Conservation (phyloP, 2,113 vertebrate genomes). For the Orthochromis indermauri region DNA sequence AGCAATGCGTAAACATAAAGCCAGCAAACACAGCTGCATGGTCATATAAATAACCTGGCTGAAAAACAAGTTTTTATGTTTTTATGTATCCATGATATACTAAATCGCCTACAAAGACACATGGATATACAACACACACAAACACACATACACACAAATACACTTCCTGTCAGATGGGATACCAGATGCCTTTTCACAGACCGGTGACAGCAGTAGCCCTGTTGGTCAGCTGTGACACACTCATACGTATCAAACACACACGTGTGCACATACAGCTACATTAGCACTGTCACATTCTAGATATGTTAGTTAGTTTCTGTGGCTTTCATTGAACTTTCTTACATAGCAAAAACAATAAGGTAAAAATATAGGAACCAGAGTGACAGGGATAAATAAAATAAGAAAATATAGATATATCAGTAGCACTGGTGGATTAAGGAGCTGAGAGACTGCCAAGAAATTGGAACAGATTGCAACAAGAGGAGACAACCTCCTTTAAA, state of each 20-base stretch:
- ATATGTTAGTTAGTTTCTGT: slow-evolving; percentile 17
- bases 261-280: background rate
- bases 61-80: background rate
- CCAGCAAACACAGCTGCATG: background rate
- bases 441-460: background rate
- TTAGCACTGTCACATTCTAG: slow-evolving; percentile 15
- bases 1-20: background rate
- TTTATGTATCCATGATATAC: background rate
- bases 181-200: slow-evolving; percentile 43
- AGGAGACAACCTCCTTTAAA: background rate
- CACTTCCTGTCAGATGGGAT: slow-evolving; percentile 41
- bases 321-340: background rate
- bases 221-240: slow-evolving; percentile 38
- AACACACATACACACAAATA: background rate
- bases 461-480: background rate
- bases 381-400: background rate
- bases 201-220: slow-evolving; percentile 20
- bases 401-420: background rate
- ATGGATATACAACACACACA: background rate
- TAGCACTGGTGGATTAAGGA: background rate
- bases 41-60: background rate
- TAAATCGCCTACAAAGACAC: background rate
- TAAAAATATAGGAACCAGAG: background rate
- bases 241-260: background rate
- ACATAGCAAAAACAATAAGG: background rate